Evolutionary conservation across 2,797 vertebrate genomes (phyloP), one percentile per base, ranked within the genome.

Genomic region (Hyperoplus immaculatus): DNA sequence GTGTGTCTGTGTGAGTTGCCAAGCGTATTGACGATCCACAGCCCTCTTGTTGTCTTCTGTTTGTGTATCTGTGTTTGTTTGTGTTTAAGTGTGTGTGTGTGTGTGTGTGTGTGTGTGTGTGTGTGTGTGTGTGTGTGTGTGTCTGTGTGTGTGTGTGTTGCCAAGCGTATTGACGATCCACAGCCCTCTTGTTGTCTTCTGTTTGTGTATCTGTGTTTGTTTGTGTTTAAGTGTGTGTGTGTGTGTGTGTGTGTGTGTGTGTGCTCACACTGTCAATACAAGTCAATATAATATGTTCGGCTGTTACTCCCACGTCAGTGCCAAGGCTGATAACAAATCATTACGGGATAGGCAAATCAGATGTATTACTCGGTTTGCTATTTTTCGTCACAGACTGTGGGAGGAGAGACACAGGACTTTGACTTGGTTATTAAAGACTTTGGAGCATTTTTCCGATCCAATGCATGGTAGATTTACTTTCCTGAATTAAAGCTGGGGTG

Each of bases 201-300:
- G 69, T 41, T 58, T 18, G 16, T 21, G 60, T 21, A 38, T 73
- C 65, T 67, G 13, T 77, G 69, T 58, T n/a, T 4, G 41, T 2
- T 54, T 9, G 42, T 43, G 42, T 43, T 1, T 43, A 2, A 2
- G 50, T n/a, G 50, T n/a, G 8, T n/a, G 54, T 5, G 11, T 55
- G 54, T 55, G 11, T 18, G 5, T n/a, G 39, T 62, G 59, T 62
- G 49, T 67, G 47, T 62, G 62, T 73, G 68, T 41, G 21, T 21
- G 29, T 29, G 29, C 29, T 29, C 29, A 29, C 11, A 3, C 46
- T n/a, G 63, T 78, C 72, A 60, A 21, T 65, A 60, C 8, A 38
- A 77, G 65, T 82, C 66, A 66, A 29, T 29, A 29, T 2, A 76
- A 80, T 49, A 38, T 45, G 47, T 72, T 85, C 57, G 13, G 47